Evolutionary conservation across 2,888 invertebrate genomes (phyloP).

Genomic region (Agrotis clavis): DNA sequence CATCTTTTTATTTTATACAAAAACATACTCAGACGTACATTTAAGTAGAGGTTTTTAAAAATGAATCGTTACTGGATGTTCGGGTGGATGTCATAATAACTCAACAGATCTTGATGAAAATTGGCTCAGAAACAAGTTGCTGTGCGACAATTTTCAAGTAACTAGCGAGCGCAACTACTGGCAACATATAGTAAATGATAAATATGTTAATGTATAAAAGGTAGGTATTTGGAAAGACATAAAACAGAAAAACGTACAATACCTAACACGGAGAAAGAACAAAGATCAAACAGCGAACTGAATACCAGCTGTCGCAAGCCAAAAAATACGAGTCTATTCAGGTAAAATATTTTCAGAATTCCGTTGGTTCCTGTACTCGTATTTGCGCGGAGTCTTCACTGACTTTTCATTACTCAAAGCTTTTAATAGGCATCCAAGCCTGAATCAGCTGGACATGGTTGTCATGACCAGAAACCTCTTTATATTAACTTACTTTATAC

Average conservation of each 20-base stretch:
- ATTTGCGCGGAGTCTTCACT: slow-evolving; percentile 9
- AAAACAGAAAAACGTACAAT: background rate
- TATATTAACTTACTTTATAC: slow-evolving; percentile 25
- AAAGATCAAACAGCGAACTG: background rate
- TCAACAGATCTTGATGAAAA: too few relatives aligned
- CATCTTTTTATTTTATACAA: too few relatives aligned
- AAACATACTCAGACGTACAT: too few relatives aligned
- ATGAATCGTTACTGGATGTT: too few relatives aligned
- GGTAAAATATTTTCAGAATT: slow-evolving; percentile 8
- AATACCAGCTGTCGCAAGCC: slow-evolving; percentile 1
- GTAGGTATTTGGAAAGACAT: background rate
- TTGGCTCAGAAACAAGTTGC: too few relatives aligned
- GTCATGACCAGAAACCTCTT: slow-evolving; percentile 13
- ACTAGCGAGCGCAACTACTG: too few relatives aligned
- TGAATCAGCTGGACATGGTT: background rate
- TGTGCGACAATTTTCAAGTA: too few relatives aligned
- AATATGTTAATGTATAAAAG: too few relatives aligned
- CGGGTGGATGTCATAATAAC: too few relatives aligned
- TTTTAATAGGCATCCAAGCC: background rate
- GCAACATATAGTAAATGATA: background rate
- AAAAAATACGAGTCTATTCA: slow-evolving; percentile 11
- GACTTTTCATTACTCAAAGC: slow-evolving; percentile 18
- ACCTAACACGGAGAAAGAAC: background rate
- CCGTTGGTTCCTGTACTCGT: background rate
- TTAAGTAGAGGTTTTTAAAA: too few relatives aligned